Conservation (phyloP, 2,797 vertebrate genomes). For the Enteromius treurensis region DNA sequence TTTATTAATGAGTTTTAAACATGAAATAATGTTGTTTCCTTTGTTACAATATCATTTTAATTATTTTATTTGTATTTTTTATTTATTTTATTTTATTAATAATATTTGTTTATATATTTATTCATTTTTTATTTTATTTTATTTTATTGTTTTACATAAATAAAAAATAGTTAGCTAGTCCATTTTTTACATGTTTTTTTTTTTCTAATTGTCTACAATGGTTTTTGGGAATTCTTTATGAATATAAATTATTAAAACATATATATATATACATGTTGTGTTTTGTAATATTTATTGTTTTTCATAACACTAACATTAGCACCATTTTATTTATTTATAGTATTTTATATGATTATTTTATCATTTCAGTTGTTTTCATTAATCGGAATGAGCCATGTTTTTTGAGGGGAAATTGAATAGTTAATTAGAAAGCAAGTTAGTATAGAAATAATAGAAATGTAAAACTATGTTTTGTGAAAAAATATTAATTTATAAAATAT, state of each 20-base stretch:
- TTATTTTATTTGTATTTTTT: not conserved
- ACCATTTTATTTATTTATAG: too few species aligned
- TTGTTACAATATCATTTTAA: not conserved
- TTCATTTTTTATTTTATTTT: too few species aligned
- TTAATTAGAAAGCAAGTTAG: not conserved
- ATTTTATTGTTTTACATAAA: not conserved
- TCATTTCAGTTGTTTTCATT: too few species aligned
- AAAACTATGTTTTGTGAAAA: not conserved
- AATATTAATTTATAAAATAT: not conserved
- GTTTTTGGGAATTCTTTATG: not conserved
- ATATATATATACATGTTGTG: too few species aligned
- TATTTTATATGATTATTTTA: too few species aligned
- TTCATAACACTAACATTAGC: too few species aligned
- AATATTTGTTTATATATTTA: too few species aligned
- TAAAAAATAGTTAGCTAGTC: not conserved
- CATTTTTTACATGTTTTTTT: too few species aligned
- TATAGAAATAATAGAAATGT: too few species aligned
- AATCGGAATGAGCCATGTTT: too few species aligned
- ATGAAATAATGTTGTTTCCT: not conserved
- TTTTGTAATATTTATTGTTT: too few species aligned
- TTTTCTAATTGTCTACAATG: not conserved
- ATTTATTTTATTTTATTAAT: not conserved
- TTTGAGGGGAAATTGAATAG: too few species aligned
- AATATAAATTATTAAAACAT: not conserved
- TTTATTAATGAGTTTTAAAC: not conserved